A percentile compares a stretch with the other conserved stretches of the same genome.
phyloP scores from a whole-genome alignment of 2,797 vertebrate genomes.

The Astyanax mexicanus region DNA sequence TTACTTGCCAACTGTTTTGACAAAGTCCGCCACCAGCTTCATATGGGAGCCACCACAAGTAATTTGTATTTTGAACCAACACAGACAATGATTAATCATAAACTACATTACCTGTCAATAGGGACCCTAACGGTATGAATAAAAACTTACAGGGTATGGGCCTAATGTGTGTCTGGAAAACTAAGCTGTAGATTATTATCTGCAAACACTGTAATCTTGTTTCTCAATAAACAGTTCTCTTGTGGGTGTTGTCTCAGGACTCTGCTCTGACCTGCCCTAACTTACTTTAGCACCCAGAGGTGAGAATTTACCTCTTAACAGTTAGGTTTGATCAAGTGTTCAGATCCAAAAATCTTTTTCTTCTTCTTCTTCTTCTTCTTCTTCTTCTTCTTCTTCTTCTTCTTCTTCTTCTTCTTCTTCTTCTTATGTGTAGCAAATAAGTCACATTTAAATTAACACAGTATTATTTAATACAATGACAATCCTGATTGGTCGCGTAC shows the following conservation, averaged over 20 bases:
- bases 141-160: not conserved
- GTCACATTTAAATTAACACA: no score
- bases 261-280: conserved; percentile 18
- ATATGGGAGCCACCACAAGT: not conserved
- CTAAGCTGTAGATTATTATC: conserved; percentile 11
- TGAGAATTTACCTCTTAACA: not conserved
- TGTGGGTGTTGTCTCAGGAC: conserved; percentile 7
- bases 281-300: not conserved
- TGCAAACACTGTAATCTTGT: not conserved
- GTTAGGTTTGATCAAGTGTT: not conserved
- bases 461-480: no score
- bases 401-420: no score
- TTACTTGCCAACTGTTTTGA: not conserved
- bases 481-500: no score
- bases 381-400: no score
- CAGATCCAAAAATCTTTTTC: not conserved
- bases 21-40: not conserved
- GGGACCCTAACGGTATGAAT: not conserved
- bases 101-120: not conserved
- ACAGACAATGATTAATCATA: not conserved
- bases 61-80: not conserved
- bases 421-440: no score
- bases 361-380: no score
- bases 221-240: not conserved
- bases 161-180: not conserved